A percentile compares a stretch with the other conserved stretches of the same genome.
Evolutionary conservation across 2,888 invertebrate species (phyloP).

Genomic region (Orthosia incerta): DNA sequence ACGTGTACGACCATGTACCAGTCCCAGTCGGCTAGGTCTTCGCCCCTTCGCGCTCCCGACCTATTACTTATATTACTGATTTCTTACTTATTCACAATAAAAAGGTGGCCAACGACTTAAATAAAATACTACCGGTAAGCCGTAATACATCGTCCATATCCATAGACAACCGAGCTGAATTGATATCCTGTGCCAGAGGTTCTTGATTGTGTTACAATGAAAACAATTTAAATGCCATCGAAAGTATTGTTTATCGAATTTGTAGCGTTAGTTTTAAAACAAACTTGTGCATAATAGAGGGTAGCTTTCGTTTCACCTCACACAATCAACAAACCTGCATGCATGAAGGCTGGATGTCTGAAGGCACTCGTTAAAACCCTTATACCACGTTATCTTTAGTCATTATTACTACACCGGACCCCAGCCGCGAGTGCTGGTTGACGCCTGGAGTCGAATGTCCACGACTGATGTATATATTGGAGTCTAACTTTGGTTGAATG

Average conservation of each 20-base stretch:
- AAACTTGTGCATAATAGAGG: conserved; percentile 42
- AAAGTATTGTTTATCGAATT: conserved; percentile 57
- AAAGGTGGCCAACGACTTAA: conserved; percentile 66
- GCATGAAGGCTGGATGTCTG: conserved; percentile 89
- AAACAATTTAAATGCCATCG: conserved; percentile 56
- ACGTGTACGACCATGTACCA: conserved; percentile 49
- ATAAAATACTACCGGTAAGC: conserved; percentile 75
- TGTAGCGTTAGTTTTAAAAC: conserved; percentile 54
- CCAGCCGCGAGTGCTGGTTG: conserved; percentile 47
- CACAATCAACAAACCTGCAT: conserved; percentile 87
- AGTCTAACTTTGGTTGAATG: conserved; percentile 82
- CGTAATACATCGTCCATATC: conserved; percentile 67
- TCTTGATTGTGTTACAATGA: conserved; percentile 72
- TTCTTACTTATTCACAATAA: conserved; percentile 49
- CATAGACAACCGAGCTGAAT: conserved; percentile 71
- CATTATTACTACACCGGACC: conserved; percentile 69
- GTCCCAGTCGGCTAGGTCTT: conserved; percentile 47
- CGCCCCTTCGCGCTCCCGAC: conserved; percentile 49
- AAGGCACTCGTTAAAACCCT: conserved; percentile 90
- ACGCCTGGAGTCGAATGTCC: conserved; percentile 66
- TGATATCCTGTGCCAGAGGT: conserved; percentile 69
- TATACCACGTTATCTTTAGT: conserved; percentile 80
- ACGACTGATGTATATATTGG: conserved; percentile 77
- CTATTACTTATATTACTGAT: conserved; percentile 54
- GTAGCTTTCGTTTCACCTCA: conserved; percentile 74